Evolutionary conservation across 2,888 invertebrate species (phyloP).

Genomic region (Troides helena): DNA sequence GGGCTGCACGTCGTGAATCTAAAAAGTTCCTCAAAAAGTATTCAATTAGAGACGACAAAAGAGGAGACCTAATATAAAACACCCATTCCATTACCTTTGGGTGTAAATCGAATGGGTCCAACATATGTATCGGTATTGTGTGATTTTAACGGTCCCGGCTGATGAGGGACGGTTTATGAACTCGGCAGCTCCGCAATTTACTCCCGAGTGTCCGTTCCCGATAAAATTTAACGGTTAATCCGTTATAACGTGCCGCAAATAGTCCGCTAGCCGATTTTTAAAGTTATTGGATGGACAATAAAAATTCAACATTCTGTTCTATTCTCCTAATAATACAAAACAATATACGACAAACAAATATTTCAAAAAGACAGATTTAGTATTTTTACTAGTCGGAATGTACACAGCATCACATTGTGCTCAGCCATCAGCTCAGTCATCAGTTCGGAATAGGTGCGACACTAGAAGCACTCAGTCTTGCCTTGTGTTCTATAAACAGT

Average conservation of each 20-base stretch:
- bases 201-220: conserved; percentile 22
- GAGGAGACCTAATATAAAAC: conserved; percentile 31
- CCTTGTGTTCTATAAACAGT: no score
- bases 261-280: background rate
- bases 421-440: no score
- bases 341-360: no score
- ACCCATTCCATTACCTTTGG: conserved; percentile 30
- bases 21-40: conserved; percentile 3
- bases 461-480: no score
- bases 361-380: no score
- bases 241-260: conserved; percentile 1
- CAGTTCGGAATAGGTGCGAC: no score
- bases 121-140: conserved; percentile 50
- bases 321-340: no score
- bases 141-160: conserved; percentile 53
- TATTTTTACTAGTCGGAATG: no score
- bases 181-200: conserved; percentile 62
- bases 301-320: no score
- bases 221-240: conserved; percentile 48
- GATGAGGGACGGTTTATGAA: conserved; percentile 66
- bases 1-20: conserved; percentile 17
- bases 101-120: conserved; percentile 34
- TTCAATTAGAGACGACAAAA: conserved; percentile 30
- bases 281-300: background rate
- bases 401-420: no score